Evolutionary conservation across 2,797 vertebrate species (phyloP), one percentile per base, ranked within the genome.

Genomic region (Distichodus sexfasciatus): DNA sequence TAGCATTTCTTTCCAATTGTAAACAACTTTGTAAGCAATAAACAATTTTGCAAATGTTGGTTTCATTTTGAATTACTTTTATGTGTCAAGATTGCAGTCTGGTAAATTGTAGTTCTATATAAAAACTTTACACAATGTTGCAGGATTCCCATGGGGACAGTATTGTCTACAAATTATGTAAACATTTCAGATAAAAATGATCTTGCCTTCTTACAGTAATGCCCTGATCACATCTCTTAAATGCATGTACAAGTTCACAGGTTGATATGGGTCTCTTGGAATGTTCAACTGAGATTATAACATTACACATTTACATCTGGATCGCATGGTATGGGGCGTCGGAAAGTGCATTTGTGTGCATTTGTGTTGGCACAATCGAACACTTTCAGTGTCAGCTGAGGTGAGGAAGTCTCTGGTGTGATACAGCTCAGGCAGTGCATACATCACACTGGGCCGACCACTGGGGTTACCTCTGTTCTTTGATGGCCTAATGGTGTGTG

Each of bases 361-460:
- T n/a, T n/a, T 14, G 6, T 64, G 12, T 44, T 71, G n/a, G 46
- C 68, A 71, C 33, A 57, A 7, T 10, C 51, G 17, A 28, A 71
- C 6, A 19, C 28, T 6, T 12, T 64, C 59, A 47, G 26, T 19
- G 21, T 72, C 35, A 48, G 23, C 57, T 2, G 72, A 44, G n/a
- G 7, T 38, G 12, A 78, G 53, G 41, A 70, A 75, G 59, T 78
- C 77, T 69, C 35, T 72, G 2, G 72, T 72, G 23, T 29, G 6
- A 23, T 79, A 80, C 1, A 79, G 69, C 62, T 77, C 47, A 54
- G 60, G 64, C 2, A 76, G 8, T 11, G 44, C 15, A 55, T 75
- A 73, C 69, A 77, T 79, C n/a, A 75, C 55, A 70, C 55, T 79
- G 5, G 76, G 73, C 33, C 10, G 57, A 17, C 71, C 64, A 17